Percentiles rank a stretch among this genome's conserved stretches.
phyloP scores from a whole-genome alignment of 2,888 invertebrate genomes.

The Coleophora deauratella region DNA sequence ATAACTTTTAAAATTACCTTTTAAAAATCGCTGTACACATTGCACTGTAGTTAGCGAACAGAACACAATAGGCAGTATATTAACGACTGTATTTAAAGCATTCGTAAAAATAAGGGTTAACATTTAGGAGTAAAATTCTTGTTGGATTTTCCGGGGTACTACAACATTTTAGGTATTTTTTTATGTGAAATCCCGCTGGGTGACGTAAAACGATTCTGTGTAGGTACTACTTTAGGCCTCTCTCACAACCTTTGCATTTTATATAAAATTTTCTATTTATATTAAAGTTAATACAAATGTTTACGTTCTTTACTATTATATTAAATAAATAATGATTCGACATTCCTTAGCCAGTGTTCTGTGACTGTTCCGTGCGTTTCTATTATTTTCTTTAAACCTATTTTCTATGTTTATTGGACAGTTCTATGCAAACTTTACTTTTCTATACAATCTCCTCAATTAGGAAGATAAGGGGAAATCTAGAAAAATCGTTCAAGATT shows the following conservation, averaged over 20 bases:
- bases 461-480: not conserved
- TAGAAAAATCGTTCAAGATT: not conserved
- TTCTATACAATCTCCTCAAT: not conserved
- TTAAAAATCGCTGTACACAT: conserved; percentile 30
- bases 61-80: conserved; percentile 68
- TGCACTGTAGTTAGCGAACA: conserved; percentile 43
- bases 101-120: not conserved
- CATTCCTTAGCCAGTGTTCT: no score
- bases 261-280: conserved; percentile 25
- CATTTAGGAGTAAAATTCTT: no score
- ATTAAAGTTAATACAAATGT: conserved; percentile 17
- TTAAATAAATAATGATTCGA: no score
- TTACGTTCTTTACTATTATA: not conserved
- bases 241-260: conserved; percentile 65
- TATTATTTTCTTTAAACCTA: no score
- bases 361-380: no score
- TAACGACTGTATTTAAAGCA: no score
- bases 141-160: no score
- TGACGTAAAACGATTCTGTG: conserved; percentile 45
- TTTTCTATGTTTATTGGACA: not conserved
- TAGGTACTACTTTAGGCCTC: conserved; percentile 68
- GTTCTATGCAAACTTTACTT: not conserved
- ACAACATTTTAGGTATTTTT: not conserved
- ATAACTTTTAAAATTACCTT: conserved; percentile 37
- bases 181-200: conserved; percentile 19